Evolutionary conservation across 2,113 vertebrate genomes (phyloP).

Genomic region (Lophotis ruficrista): DNA sequence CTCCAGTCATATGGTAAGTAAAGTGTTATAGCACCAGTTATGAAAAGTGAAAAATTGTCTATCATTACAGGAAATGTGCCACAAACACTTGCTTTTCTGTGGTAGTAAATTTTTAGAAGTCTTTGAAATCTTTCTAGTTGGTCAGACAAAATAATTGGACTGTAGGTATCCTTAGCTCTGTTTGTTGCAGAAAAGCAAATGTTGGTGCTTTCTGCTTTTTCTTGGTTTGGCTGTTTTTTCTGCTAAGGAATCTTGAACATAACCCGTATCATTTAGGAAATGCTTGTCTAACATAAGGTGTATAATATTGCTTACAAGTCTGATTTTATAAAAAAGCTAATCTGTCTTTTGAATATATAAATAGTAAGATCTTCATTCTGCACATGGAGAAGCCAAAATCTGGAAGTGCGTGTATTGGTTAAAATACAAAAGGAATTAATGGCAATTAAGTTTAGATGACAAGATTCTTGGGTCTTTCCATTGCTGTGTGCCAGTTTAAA

Average conservation of each 20-base stretch:
- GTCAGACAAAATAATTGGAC: not conserved
- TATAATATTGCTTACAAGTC: not conserved
- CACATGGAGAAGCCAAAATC: not conserved
- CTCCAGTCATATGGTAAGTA: slow-evolving; percentile 76
- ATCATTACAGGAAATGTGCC: not conserved
- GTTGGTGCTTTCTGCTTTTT: not conserved
- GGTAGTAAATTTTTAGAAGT: not conserved
- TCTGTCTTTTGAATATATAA: not conserved
- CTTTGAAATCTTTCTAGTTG: not conserved
- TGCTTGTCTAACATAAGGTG: not conserved
- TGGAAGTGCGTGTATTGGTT: not conserved
- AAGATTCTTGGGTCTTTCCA: not conserved
- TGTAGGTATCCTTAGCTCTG: not conserved
- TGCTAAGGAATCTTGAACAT: not conserved
- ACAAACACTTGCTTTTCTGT: not conserved
- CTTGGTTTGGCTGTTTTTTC: not conserved
- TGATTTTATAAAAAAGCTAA: not conserved
- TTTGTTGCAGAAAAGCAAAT: not conserved
- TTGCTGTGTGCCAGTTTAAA: not conserved
- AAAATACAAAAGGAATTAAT: not conserved
- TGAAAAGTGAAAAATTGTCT: not conserved
- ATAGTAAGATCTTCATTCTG: not conserved
- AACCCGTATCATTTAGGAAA: not conserved
- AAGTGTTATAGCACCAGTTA: not conserved
- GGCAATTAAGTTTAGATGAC: not conserved